Evolutionary conservation across 2,888 invertebrate genomes (phyloP), one percentile per base, ranked within the genome.

Genomic region (Pediacus dermestoides): DNA sequence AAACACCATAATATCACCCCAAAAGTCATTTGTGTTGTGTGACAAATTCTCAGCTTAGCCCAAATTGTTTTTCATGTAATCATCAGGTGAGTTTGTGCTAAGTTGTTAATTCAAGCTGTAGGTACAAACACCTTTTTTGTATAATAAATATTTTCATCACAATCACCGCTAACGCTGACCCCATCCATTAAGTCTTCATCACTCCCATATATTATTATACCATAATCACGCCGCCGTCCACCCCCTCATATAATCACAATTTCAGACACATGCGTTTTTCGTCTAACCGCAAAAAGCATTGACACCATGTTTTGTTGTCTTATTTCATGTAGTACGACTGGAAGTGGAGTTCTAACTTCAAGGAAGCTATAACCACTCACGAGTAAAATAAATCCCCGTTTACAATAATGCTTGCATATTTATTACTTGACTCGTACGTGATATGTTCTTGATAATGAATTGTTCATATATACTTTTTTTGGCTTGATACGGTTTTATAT

Each of bases 281-380:
- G 38, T 43, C 3, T 28, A 8, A 13, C 12, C 7, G 7, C 7
- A 7, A 28, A 52, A 40, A 55, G 50, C 48, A 58, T 52, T 62
- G 57, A 57, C 57, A 60, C 54, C 46, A 49, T 61, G 54, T 60
- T 67, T 66, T 66, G 56, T 66, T 66, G 68, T 68, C 68, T 48
- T 54, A 44, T 44, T 28, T 39, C 70, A 70, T 74, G 64, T 74
- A 88, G 88, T 88, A 82, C 81, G 88, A 87, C 81, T 91, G 92
- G 92, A 88, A 88, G 81, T 85, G 88, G 85, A 91, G 90, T 83
- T 82, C 88, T 77, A 85, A 90, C 88, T 92, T 92, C 90, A 88
- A 85, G 85, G 88, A 91, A 81, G 89, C 89, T 78, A 87, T 90
- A 77, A 84, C 86, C 79, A 81, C 81, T 77, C 82, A 82, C 76